A percentile compares a stretch with the other conserved stretches of the same genome.
Evolutionary conservation across 2,113 vertebrate species (phyloP).

Genomic region (Thinocorus orbignyianus): DNA sequence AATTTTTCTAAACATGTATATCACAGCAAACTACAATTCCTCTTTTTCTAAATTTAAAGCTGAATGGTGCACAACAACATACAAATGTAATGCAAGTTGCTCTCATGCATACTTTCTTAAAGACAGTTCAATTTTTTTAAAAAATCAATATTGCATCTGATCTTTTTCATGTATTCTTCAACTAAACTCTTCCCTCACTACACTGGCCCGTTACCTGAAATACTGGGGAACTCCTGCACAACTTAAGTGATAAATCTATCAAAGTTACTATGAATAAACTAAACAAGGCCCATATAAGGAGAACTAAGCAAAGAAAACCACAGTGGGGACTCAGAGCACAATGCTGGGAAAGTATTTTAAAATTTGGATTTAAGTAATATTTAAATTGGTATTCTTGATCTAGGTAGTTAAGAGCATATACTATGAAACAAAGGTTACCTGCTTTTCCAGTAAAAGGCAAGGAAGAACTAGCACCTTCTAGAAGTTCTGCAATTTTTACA

Average conservation of each 20-base stretch:
- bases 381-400: neutral
- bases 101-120: neutral
- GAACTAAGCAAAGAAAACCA: neutral
- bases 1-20: neutral
- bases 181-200: neutral
- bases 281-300: neutral
- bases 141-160: neutral
- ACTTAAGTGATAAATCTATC: neutral
- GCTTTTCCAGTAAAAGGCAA: constrained; percentile 40
- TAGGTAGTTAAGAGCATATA: neutral
- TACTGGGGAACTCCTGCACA: neutral
- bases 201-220: neutral
- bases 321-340: neutral
- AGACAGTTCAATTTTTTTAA: neutral
- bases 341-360: neutral
- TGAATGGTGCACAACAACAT: neutral
- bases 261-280: neutral
- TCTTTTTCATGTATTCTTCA: neutral
- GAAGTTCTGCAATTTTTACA: neutral
- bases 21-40: neutral
- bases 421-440: neutral
- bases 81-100: neutral
- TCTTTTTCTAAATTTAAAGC: neutral
- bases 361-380: neutral
- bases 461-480: neutral